phyloP scores from a whole-genome alignment of 2,113 vertebrate species.

The Urocynchramus pylzowi region DNA sequence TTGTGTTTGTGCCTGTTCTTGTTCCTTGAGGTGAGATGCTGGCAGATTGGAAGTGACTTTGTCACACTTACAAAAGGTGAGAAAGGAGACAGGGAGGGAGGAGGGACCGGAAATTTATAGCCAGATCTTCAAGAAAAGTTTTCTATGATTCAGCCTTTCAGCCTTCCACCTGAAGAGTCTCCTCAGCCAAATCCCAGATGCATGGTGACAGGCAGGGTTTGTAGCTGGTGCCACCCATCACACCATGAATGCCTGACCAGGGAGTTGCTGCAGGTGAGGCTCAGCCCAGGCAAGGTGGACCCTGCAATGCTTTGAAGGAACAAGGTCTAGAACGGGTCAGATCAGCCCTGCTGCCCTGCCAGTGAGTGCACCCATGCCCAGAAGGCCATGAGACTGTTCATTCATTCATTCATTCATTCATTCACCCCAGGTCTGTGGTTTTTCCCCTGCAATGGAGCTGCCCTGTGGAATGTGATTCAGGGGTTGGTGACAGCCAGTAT shows the following conservation, averaged over 20 bases:
- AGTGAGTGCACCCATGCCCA: not conserved
- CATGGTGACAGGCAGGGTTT: not conserved
- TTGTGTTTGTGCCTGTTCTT: not conserved
- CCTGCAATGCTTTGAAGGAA: not conserved
- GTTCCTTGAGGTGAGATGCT: slow-evolving; percentile 14
- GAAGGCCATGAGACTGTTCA: not conserved
- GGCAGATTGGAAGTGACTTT: not conserved
- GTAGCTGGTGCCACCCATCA: not conserved
- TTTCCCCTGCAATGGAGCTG: not conserved
- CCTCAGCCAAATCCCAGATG: not conserved
- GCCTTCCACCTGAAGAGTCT: not conserved
- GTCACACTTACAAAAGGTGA: not conserved
- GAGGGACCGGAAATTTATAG: accelerated
- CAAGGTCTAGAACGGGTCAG: not conserved
- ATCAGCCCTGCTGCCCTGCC: not conserved
- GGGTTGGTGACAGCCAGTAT: not conserved
- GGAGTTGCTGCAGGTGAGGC: not conserved
- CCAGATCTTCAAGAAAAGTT: not conserved
- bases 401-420: not conserved
- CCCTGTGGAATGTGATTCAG: not conserved
- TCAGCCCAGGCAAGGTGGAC: not conserved
- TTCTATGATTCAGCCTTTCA: not conserved
- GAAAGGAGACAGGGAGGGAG: not conserved
- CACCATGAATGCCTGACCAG: not conserved
- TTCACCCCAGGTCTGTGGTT: not conserved